A percentile compares a stretch with the other conserved stretches of the same genome.
Evolutionary conservation across 1,140 invertebrate species (phyloP).

Genomic region (Oedothorax gibbosus): DNA sequence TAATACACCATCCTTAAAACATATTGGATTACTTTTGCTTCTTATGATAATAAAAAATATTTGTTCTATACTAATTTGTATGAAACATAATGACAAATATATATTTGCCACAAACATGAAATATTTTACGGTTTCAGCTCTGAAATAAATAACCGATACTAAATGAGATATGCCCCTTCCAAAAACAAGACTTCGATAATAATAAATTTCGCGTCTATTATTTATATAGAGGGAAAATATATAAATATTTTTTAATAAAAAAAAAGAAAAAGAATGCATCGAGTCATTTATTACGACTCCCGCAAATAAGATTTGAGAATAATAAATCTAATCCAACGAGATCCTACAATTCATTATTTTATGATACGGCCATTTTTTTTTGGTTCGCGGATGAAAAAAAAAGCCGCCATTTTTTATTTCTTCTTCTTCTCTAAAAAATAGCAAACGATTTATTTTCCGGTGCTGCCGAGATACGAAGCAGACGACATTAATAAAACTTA

Average conservation of each 20-base stretch:
- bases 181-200: background rate
- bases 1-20: too few relatives aligned
- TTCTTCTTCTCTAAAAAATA: background rate
- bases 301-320: conserved; percentile 30
- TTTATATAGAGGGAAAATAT: too few relatives aligned
- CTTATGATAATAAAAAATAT: too few relatives aligned
- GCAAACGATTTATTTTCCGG: conserved; percentile 24
- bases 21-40: too few relatives aligned
- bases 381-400: too few relatives aligned
- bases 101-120: too few relatives aligned
- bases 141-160: too few relatives aligned
- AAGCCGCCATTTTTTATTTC: background rate
- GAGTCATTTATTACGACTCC: conserved; percentile 43
- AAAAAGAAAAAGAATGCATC: background rate
- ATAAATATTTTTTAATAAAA: background rate
- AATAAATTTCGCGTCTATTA: too few relatives aligned
- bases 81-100: too few relatives aligned
- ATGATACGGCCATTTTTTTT: conserved; percentile 35
- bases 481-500: conserved; percentile 54
- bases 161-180: background rate
- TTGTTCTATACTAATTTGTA: too few relatives aligned
- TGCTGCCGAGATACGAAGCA: background rate
- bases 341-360: conserved; percentile 44
- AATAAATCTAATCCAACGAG: conserved; percentile 30
- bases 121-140: too few relatives aligned